These are phyloP conservation scores for Indicator indicator DNA, from an alignment of 2,113 vertebrate genomes.

Conservation along the genomic window DNA sequence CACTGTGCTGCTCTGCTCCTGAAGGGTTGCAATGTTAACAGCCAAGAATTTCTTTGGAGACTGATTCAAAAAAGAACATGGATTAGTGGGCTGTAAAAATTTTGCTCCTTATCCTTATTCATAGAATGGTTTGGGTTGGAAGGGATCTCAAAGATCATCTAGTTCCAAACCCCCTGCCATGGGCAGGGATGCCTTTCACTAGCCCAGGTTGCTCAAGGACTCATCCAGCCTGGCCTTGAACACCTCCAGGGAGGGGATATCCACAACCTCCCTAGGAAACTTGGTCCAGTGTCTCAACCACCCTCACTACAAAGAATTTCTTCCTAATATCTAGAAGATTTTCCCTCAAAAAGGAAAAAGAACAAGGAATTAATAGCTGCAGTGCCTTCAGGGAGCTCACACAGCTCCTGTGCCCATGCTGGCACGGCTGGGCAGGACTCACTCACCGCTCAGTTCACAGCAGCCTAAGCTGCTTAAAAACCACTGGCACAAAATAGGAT, in stretches of 20 bases:
- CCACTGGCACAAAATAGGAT: neutral
- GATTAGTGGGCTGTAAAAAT: neutral
- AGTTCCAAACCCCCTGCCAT: too few species aligned
- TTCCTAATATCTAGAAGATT: neutral
- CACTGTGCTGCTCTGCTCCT: neutral
- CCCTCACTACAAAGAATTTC: too few species aligned
- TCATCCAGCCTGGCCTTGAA: too few species aligned
- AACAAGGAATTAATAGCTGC: too few species aligned
- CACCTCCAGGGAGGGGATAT: too few species aligned
- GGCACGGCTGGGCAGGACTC: neutral
- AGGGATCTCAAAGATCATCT: too few species aligned
- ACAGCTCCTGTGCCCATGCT: neutral
- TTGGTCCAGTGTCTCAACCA: too few species aligned
- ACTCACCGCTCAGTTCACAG: neutral
- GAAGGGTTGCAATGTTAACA: accelerated
- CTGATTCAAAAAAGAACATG: neutral
- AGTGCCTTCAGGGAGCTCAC: neutral
- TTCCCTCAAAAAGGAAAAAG: neutral
- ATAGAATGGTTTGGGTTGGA: too few species aligned
- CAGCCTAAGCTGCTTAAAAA: slow-evolving; percentile 24
- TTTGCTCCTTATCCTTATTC: neutral
- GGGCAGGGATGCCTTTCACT: too few species aligned
- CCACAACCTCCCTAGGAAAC: too few species aligned
- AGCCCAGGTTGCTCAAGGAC: too few species aligned
- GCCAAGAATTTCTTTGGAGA: neutral